Evolutionary conservation across 2,113 vertebrate genomes (phyloP).

Genomic region (Ptyas mucosa): DNA sequence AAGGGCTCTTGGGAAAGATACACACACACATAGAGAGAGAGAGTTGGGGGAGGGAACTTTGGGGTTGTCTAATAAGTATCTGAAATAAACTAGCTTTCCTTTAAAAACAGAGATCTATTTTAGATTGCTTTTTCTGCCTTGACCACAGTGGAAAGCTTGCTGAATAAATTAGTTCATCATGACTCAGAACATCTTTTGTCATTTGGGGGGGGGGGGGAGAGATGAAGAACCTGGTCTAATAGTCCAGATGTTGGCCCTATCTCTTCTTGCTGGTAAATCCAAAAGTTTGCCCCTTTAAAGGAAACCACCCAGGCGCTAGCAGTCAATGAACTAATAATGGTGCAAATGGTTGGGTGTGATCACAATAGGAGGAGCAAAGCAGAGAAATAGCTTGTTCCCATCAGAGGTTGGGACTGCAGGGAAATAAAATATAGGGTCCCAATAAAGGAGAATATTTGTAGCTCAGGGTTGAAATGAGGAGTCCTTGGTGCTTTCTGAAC

Average conservation of each 20-base stretch:
- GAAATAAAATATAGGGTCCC: background rate
- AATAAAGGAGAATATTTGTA: background rate
- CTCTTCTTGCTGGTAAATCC: background rate
- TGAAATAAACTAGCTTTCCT: background rate
- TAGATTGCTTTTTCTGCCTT: background rate
- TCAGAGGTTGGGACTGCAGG: background rate
- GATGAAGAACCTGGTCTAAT: background rate
- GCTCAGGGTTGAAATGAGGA: background rate
- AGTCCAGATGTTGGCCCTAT: background rate
- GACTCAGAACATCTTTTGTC: background rate
- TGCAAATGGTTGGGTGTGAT: background rate
- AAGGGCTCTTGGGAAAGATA: background rate
- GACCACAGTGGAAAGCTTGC: background rate
- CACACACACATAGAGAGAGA: background rate
- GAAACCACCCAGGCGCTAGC: background rate
- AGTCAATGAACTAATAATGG: background rate
- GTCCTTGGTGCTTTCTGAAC: background rate
- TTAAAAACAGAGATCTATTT: background rate
- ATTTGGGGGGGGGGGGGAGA: background rate
- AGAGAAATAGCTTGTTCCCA: background rate
- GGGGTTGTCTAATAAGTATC: background rate
- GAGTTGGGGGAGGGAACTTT: background rate
- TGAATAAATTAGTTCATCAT: background rate
- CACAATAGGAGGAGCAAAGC: background rate
- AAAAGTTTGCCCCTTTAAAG: background rate